These are phyloP conservation scores for Nomada fabriciana DNA, from an alignment of 2,888 invertebrate species.

Conservation along the genomic window DNA sequence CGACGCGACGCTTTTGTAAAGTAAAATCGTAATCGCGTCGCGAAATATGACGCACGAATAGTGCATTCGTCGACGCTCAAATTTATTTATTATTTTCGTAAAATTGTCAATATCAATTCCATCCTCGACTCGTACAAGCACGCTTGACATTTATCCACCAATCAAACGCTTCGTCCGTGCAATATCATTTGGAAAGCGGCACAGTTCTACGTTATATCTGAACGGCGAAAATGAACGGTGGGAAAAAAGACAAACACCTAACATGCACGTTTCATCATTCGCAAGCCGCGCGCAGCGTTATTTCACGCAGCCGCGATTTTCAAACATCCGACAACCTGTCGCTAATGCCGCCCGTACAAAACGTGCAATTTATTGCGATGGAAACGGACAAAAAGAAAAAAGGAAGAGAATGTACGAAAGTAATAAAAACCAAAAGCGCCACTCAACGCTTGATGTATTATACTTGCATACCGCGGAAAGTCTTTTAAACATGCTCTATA, in stretches of 20 bases:
- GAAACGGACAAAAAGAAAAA: no score
- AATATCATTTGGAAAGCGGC: not conserved
- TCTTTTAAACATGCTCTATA: no score
- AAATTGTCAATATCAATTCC: not conserved
- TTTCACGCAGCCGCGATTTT: not conserved
- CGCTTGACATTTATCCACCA: not conserved
- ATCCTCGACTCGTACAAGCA: not conserved
- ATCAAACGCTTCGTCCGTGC: not conserved
- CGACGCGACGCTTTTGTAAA: slow-evolving; percentile 41
- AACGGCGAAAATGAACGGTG: no score
- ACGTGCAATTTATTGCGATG: no score
- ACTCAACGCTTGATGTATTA: no score
- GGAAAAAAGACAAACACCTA: no score
- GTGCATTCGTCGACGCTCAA: slow-evolving; percentile 1
- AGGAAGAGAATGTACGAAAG: no score
- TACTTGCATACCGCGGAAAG: no score
- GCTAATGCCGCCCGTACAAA: no score
- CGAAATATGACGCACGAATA: slow-evolving; percentile 25
- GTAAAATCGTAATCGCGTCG: slow-evolving; percentile 30
- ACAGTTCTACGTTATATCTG: not conserved
- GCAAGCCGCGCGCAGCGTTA: not conserved
- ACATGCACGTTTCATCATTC: not conserved
- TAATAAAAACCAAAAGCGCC: no score
- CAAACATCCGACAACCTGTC: no score
- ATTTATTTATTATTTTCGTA: slow-evolving; percentile 5